Percentiles rank a stretch among this genome's conserved stretches.
These are phyloP conservation scores for Limanda limanda DNA, from an alignment of 2,113 vertebrate species.

Conservation along the genomic window DNA sequence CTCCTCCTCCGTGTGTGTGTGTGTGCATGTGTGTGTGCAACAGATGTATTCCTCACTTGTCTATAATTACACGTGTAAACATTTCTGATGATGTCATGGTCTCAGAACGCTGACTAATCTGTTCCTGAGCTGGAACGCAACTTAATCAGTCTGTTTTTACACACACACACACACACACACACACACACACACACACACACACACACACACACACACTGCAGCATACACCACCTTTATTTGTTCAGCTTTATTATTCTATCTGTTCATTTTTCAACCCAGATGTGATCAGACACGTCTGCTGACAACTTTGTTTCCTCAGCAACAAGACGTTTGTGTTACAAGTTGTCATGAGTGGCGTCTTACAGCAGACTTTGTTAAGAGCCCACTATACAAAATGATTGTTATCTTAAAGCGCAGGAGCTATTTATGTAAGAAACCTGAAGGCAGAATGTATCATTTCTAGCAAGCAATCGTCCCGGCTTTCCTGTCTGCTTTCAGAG, in stretches of 20 bases:
- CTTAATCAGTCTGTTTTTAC: constrained; percentile 61
- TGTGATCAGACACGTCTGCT: constrained; percentile 27
- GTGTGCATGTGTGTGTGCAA: constrained; percentile 26
- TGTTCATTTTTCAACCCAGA: not conserved
- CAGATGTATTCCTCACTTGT: constrained; percentile 72
- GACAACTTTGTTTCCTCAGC: constrained; percentile 35
- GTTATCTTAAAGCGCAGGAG: constrained; percentile 27
- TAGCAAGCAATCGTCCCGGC: constrained; percentile 36
- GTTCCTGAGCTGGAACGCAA: constrained; percentile 63
- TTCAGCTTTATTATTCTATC: constrained; percentile 28
- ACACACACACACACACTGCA: constrained; percentile 10
- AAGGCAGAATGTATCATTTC: constrained; percentile 42
- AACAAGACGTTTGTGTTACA: constrained; percentile 33
- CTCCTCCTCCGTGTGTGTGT: constrained; percentile 19
- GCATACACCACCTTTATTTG: constrained; percentile 15
- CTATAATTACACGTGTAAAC: constrained; percentile 79
- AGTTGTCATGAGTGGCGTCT: constrained; percentile 26
- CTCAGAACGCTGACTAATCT: constrained; percentile 72
- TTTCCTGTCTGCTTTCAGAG: constrained; percentile 22
- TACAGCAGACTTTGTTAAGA: constrained; percentile 46
- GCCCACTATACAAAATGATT: constrained; percentile 13
- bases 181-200: constrained; percentile 24
- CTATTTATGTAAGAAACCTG: constrained; percentile 54
- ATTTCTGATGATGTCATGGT: constrained; percentile 75
- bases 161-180: constrained; percentile 18